Conservation (phyloP, 2,113 vertebrate genomes). For the Polypterus senegalus region DNA sequence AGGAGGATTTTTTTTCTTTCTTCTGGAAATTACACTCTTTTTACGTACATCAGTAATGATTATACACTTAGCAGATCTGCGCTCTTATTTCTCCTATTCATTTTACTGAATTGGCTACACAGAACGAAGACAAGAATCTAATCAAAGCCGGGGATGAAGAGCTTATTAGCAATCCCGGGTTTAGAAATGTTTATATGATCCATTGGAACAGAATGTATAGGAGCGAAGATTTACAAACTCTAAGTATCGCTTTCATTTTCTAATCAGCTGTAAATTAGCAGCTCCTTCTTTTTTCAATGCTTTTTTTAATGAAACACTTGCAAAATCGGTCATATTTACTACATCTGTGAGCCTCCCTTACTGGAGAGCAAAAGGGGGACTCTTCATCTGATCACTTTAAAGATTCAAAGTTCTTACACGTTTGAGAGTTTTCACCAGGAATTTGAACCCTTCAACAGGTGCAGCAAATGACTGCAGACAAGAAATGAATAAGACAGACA, state of each 20-base stretch:
- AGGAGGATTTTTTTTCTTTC: slow-evolving; percentile 2
- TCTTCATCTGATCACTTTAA: too few relatives aligned
- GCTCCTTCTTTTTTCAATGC: too few relatives aligned
- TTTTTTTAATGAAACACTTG: too few relatives aligned
- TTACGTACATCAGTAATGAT: slow-evolving; percentile 11
- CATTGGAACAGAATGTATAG: slow-evolving; percentile 6
- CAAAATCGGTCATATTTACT: too few relatives aligned
- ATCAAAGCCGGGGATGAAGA: slow-evolving; percentile 6
- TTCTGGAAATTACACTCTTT: slow-evolving; percentile 8
- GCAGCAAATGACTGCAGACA: too few relatives aligned
- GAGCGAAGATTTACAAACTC: neutral
- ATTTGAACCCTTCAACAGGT: too few relatives aligned
- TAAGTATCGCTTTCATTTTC: neutral
- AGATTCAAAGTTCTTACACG: too few relatives aligned
- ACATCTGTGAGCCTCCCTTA: too few relatives aligned
- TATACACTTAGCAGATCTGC: slow-evolving; percentile 6
- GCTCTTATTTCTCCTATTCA: slow-evolving; percentile 14
- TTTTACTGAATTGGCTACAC: slow-evolving; percentile 1
- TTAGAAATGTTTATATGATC: slow-evolving; percentile 6
- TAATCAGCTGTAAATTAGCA: too few relatives aligned
- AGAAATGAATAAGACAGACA: too few relatives aligned
- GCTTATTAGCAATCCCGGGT: slow-evolving; percentile 7
- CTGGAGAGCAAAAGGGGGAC: too few relatives aligned
- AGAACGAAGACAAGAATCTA: slow-evolving; percentile 10
- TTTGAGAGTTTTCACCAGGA: too few relatives aligned